Percentiles rank a stretch among this genome's conserved stretches.
Evolutionary conservation across 2,113 vertebrate genomes (phyloP).

Genomic region (Sander lucioperca): DNA sequence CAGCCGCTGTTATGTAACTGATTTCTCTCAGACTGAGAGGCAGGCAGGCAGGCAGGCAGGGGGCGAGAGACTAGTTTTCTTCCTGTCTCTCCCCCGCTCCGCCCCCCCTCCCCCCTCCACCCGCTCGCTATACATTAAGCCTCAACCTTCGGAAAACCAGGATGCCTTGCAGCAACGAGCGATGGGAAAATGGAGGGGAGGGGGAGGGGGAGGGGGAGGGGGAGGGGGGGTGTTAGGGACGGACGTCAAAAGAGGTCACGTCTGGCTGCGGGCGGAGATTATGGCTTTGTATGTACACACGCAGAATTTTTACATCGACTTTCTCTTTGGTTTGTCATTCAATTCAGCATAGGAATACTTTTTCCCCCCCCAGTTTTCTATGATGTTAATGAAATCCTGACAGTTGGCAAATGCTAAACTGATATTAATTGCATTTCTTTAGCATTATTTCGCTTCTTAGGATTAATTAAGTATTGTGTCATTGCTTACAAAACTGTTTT

Average conservation of each 20-base stretch:
- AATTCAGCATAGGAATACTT: not conserved
- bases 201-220: not conserved
- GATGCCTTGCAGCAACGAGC: slow-evolving; percentile 46
- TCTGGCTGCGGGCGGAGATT: slow-evolving; percentile 64
- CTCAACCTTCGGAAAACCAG: slow-evolving; percentile 56
- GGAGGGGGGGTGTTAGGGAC: slow-evolving; percentile 10
- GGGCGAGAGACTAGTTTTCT: slow-evolving; percentile 24
- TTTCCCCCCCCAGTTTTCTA: no score
- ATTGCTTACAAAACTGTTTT: not conserved
- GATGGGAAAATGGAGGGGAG: slow-evolving; percentile 14
- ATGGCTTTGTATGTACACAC: slow-evolving; percentile 27
- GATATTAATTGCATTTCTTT: not conserved
- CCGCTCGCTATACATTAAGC: slow-evolving; percentile 55
- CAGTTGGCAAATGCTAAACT: not conserved
- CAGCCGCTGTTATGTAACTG: slow-evolving; percentile 66
- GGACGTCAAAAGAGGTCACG: slow-evolving; percentile 73
- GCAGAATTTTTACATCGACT: not conserved
- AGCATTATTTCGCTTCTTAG: not conserved
- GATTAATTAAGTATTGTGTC: not conserved
- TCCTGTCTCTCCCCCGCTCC: slow-evolving; percentile 19
- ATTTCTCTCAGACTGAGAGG: slow-evolving; percentile 45
- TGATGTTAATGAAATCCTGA: not conserved
- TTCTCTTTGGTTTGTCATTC: slow-evolving; percentile 11
- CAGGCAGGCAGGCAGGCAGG: not conserved
- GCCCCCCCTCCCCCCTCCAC: not conserved